Percentiles rank a stretch among this genome's conserved stretches.
Evolutionary conservation across 1,140 invertebrate species (phyloP).

Genomic region (Cotesia chilonis): DNA sequence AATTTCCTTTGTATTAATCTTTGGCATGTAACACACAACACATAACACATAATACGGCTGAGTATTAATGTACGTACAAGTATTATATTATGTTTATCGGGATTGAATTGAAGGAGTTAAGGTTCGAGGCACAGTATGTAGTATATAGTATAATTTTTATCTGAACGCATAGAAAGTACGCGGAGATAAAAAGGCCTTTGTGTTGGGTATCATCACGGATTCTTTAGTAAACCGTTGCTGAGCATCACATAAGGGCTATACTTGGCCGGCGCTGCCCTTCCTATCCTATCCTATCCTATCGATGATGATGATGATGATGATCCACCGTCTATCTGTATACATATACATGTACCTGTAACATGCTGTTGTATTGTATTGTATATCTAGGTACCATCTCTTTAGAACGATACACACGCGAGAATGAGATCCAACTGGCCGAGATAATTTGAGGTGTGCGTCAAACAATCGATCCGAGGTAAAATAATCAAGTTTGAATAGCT

Average conservation of each 20-base stretch:
- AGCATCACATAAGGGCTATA: constrained; percentile 26
- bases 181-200: constrained; percentile 7
- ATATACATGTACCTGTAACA: background rate
- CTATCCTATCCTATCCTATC: background rate
- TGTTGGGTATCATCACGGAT: constrained; percentile 29
- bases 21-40: too few species aligned
- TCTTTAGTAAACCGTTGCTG: constrained; percentile 20
- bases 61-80: too few species aligned
- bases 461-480: constrained; percentile 11
- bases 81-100: too few species aligned
- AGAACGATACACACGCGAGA: constrained; percentile 4
- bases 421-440: constrained; percentile 20
- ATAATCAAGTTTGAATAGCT: constrained; percentile 15
- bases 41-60: too few species aligned
- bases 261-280: constrained; percentile 21
- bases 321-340: background rate
- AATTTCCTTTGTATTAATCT: too few species aligned
- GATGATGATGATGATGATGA: too few species aligned
- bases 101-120: too few species aligned
- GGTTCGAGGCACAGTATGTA: background rate
- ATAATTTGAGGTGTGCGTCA: constrained; percentile 15
- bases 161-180: too few species aligned
- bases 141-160: background rate
- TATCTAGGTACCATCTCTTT: constrained; percentile 10
- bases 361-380: too few species aligned